These are phyloP conservation scores for Sakesphorus luctuosus DNA, from an alignment of 2,113 vertebrate species.

Conservation along the genomic window DNA sequence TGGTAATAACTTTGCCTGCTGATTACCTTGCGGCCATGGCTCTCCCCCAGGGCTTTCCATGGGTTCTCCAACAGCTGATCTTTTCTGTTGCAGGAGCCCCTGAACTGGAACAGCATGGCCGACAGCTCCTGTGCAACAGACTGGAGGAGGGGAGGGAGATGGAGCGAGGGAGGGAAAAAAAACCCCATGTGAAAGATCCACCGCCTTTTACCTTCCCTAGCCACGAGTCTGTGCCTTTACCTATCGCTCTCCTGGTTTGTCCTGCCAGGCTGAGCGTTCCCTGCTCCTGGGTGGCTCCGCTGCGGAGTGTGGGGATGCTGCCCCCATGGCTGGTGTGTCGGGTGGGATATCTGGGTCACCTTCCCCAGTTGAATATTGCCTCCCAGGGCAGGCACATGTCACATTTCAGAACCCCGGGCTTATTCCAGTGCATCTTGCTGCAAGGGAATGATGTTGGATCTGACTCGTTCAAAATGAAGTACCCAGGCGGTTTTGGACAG, in stretches of 20 bases:
- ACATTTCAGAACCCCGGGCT: neutral
- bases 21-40: slow-evolving; percentile 81
- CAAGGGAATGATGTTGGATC: neutral
- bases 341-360: neutral
- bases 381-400: neutral
- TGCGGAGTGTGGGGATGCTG: rapidly evolving
- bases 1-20: slow-evolving; percentile 83
- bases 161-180: neutral
- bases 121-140: slow-evolving; percentile 4
- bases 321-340: rapidly evolving
- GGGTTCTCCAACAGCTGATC: slow-evolving; percentile 69
- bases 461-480: neutral
- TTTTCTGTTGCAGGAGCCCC: slow-evolving; percentile 55
- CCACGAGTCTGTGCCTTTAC: neutral
- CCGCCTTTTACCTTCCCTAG: neutral
- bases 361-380: rapidly evolving
- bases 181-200: neutral
- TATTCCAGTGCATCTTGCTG: neutral
- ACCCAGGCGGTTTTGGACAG: neutral
- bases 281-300: neutral
- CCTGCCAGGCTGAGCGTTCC: neutral
- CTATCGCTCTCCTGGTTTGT: rapidly evolving
- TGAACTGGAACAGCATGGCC: slow-evolving; percentile 34
- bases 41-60: slow-evolving; percentile 72
- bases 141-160: slow-evolving; percentile 3